Conservation (phyloP, 2,888 invertebrate species). For the Digitonthophagus gazella region DNA sequence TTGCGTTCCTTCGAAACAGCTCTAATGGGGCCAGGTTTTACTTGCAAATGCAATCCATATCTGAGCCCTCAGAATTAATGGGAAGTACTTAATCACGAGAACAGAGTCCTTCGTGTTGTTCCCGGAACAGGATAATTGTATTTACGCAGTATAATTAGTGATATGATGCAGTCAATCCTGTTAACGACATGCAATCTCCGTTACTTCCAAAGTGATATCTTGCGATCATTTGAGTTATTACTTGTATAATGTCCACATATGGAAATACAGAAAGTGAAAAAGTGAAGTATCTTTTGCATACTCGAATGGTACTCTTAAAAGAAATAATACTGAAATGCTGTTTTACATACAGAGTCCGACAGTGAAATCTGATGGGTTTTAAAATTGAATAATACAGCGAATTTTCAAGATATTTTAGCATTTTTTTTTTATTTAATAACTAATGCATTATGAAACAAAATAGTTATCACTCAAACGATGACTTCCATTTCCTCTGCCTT, state of each 20-base stretch:
- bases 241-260: background rate
- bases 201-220: background rate
- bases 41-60: background rate
- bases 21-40: background rate
- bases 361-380: too few relatives aligned
- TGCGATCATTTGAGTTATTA: background rate
- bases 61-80: background rate
- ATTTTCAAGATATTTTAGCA: too few relatives aligned
- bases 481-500: too few relatives aligned
- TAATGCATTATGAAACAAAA: too few relatives aligned
- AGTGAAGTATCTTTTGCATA: background rate
- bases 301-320: background rate
- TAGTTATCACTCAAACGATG: too few relatives aligned
- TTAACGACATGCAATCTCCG: background rate
- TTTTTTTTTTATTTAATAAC: too few relatives aligned
- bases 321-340: too few relatives aligned
- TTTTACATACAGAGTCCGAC: too few relatives aligned
- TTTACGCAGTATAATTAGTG: background rate
- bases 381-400: too few relatives aligned
- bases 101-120: background rate
- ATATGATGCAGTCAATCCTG: background rate
- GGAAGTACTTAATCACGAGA: background rate
- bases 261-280: background rate
- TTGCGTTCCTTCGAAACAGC: background rate
- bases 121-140: background rate